Percentiles rank a stretch among this genome's conserved stretches.
Evolutionary conservation across 2,113 vertebrate genomes (phyloP).

Genomic region (Nipponia nippon): DNA sequence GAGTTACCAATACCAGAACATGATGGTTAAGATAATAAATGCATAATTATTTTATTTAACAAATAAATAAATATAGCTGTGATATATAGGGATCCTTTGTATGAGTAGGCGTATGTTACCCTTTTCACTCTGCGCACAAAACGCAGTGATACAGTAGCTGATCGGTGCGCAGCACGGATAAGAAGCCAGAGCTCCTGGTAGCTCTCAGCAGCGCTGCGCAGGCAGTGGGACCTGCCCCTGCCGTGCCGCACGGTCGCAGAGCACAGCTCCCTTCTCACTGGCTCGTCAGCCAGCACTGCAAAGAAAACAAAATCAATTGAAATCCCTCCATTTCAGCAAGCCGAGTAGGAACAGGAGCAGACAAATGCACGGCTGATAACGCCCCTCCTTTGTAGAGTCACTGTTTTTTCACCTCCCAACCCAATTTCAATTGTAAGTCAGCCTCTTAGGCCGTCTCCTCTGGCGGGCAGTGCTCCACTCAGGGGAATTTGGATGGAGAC

Average conservation of each 20-base stretch:
- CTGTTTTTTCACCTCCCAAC: neutral
- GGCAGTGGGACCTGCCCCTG: neutral
- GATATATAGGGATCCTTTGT: neutral
- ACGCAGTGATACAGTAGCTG: neutral
- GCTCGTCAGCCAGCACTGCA: neutral
- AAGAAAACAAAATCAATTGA: constrained; percentile 30
- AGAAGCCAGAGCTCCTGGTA: neutral
- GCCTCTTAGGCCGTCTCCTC: neutral
- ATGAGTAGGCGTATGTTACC: neutral
- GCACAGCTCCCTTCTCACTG: neutral
- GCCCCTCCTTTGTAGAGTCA: fast-evolving
- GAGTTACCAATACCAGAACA: neutral
- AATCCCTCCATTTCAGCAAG: neutral
- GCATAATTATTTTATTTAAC: neutral
- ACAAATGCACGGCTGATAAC: neutral
- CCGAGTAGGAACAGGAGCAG: neutral
- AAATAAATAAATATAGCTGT: neutral
- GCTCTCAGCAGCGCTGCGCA: neutral
- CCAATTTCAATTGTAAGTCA: neutral
- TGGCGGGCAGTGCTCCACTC: neutral
- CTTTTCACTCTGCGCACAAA: neutral
- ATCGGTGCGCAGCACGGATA: fast-evolving
- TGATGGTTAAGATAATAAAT: neutral
- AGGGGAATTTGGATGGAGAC: neutral
- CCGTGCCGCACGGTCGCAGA: neutral